These are phyloP conservation scores for Hypsopygia costalis DNA, from an alignment of 2,888 invertebrate species.

Conservation along the genomic window DNA sequence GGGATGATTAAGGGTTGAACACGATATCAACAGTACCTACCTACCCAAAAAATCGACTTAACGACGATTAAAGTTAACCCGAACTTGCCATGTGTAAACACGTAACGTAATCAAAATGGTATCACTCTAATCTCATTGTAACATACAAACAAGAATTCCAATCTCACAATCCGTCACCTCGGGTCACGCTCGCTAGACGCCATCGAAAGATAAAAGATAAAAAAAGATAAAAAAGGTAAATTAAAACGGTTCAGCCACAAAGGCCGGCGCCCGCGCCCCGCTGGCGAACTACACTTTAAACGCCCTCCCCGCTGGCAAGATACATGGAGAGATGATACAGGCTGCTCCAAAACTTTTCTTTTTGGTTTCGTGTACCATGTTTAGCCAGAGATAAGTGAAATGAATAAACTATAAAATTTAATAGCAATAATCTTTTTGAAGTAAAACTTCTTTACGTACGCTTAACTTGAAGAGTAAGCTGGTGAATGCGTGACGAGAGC, in stretches of 20 bases:
- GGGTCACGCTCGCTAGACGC: constrained; percentile 12
- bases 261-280: constrained; percentile 72
- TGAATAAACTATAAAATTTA: too few relatives aligned
- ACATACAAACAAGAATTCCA: neutral
- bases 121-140: constrained; percentile 1
- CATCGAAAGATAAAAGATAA: constrained; percentile 23
- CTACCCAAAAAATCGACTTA: too few relatives aligned
- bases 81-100: too few relatives aligned
- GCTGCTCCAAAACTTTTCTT: neutral
- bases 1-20: too few relatives aligned
- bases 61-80: too few relatives aligned
- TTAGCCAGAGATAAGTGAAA: neutral
- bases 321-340: constrained; percentile 32
- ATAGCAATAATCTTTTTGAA: too few relatives aligned
- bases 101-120: too few relatives aligned
- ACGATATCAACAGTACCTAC: too few relatives aligned
- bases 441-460: too few relatives aligned
- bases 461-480: too few relatives aligned
- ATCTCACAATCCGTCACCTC: constrained; percentile 21
- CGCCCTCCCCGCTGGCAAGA: constrained; percentile 59
- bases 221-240: constrained; percentile 16
- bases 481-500: too few relatives aligned
- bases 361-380: neutral
- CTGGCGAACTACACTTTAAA: constrained; percentile 59
- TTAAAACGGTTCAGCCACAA: constrained; percentile 40